phyloP scores from a whole-genome alignment of 2,797 vertebrate genomes.

The Chelonia mydas region DNA sequence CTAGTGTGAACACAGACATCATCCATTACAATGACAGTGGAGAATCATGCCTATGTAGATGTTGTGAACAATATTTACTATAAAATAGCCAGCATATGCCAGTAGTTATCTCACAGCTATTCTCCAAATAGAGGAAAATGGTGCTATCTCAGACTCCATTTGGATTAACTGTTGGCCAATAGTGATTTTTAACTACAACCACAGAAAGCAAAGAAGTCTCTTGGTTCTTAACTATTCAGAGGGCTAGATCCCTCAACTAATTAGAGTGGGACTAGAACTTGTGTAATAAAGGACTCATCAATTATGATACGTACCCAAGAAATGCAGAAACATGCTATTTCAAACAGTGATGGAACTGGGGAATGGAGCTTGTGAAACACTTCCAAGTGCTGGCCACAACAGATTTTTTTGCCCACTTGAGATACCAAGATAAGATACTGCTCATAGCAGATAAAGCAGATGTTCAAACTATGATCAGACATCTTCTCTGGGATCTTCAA shows the following conservation, averaged over 20 bases:
- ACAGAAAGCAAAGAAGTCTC: neutral
- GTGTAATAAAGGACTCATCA: fast-evolving
- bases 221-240: neutral
- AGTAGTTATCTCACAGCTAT: neutral
- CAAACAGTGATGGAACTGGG: neutral
- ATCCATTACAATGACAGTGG: neutral
- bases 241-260: neutral
- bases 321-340: neutral
- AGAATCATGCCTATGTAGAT: neutral
- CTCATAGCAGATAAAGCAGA: neutral
- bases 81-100: neutral
- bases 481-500: neutral
- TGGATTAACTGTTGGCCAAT: neutral
- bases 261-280: neutral
- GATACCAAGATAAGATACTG: neutral
- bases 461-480: fast-evolving
- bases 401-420: neutral
- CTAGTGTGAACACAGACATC: neutral
- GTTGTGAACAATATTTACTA: neutral
- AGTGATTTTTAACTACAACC: neutral
- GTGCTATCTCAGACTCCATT: neutral
- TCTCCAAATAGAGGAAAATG: neutral
- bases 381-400: neutral
- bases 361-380: neutral
- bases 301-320: neutral